Percentiles rank a stretch among this genome's conserved stretches.
These are phyloP conservation scores for Alentia gelatinosa DNA, from an alignment of 2,888 invertebrate species.

Conservation along the genomic window DNA sequence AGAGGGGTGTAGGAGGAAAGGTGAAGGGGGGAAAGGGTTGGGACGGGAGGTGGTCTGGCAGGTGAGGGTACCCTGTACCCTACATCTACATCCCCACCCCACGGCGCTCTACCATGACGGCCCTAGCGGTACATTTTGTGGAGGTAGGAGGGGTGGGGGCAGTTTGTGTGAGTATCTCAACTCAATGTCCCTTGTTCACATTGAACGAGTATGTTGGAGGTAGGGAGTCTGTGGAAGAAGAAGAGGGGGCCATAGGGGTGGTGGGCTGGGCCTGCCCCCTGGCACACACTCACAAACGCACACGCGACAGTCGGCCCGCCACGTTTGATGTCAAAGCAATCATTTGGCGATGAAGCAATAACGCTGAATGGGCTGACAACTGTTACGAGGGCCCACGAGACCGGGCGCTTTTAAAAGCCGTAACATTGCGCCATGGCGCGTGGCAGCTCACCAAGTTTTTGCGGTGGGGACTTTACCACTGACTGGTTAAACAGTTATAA, in stretches of 20 bases:
- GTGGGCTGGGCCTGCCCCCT: conserved; percentile 10
- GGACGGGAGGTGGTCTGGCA: not conserved
- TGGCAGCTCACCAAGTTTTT: not conserved
- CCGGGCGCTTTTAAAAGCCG: not conserved
- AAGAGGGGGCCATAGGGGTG: not conserved
- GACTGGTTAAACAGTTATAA: too few relatives aligned
- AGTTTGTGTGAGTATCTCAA: too few relatives aligned
- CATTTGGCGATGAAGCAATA: not conserved
- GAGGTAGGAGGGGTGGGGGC: too few relatives aligned
- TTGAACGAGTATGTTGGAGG: not conserved
- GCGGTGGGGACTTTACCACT: not conserved
- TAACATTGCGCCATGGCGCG: not conserved
- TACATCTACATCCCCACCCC: not conserved
- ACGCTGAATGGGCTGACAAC: not conserved
- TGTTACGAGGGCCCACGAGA: conserved; percentile 7
- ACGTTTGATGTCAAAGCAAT: conserved; percentile 20
- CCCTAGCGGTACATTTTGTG: not conserved
- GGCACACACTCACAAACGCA: not conserved
- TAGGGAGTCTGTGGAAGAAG: not conserved
- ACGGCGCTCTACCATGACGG: not conserved
- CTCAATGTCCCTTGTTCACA: too few relatives aligned
- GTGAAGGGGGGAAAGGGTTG: not conserved
- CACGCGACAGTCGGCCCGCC: not conserved
- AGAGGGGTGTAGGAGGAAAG: not conserved
- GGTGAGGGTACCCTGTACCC: not conserved